A percentile compares a stretch with the other conserved stretches of the same genome.
Conservation (phyloP, 2,797 vertebrate genomes). For the Eurystomus glaucurus region DNA sequence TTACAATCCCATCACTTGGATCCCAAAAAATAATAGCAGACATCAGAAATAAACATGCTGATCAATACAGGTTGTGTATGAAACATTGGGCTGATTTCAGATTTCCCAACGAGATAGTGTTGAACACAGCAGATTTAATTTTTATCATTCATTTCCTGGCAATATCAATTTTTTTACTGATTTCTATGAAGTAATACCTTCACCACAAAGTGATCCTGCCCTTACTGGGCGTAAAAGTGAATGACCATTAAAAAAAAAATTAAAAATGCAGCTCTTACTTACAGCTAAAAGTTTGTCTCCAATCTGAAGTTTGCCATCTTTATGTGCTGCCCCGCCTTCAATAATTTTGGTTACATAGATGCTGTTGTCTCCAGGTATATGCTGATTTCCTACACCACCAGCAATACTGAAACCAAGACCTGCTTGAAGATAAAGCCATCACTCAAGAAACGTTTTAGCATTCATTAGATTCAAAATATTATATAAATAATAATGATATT, state of each 20-base stretch:
- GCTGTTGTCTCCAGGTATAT: constrained; percentile 98
- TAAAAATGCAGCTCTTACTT: constrained; percentile 64
- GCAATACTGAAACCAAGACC: constrained; percentile 99
- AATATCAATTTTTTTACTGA: background rate
- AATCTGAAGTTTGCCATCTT: constrained; percentile 95
- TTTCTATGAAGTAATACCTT: background rate
- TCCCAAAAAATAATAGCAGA: background rate
- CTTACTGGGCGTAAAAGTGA: background rate
- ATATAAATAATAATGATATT: background rate
- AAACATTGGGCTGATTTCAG: background rate
- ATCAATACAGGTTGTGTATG: background rate
- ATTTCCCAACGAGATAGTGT: background rate
- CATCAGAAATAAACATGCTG: background rate
- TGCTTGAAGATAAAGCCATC: constrained; percentile 73
- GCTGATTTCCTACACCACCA: constrained; percentile 97
- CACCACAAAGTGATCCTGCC: background rate
- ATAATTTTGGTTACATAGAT: constrained; percentile 99
- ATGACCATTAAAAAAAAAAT: background rate
- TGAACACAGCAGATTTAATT: background rate
- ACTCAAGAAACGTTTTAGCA: background rate
- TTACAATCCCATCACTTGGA: background rate
- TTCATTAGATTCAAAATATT: background rate
- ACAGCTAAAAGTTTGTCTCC: constrained; percentile 98
- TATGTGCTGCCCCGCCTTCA: constrained; percentile 96
- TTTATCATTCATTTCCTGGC: background rate